Base-by-base conservation (phyloP, 2,797 vertebrate species). In the Salarias fasciatus region DNA sequence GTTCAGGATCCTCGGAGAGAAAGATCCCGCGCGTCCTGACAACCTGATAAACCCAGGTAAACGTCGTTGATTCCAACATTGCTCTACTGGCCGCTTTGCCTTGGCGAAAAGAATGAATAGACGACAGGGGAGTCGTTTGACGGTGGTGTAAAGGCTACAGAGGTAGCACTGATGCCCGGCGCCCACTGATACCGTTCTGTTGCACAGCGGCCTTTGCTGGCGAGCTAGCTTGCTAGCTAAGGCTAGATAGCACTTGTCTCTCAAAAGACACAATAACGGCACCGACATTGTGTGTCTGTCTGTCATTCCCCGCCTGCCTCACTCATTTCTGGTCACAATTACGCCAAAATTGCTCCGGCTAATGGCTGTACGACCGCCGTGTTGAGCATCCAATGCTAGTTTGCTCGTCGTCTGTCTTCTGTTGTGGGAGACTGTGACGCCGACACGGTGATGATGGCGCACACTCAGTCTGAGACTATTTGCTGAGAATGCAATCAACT, bases 1-100 rank as follows among this genome's bases (percentile, higher is more conserved):
- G 92, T 92, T 94, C 92, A 92, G 89, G 93, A 93, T 93, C 89
- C 86, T 92, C 90, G 91, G 92, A 93, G 89, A 92, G 91, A 91
- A 92, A 93, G 90, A 91, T 91, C 91, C 91, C 92, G 93, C 92
- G 92, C 92, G 89, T 87, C 87, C 82, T 92, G 90, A 89, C 90
- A 93, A 91, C 87, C 91, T 87, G 89, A 89, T 83, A 89, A 91
- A 91, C 58, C 73, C 84, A 89, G 93, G 93, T 95, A 94, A 95
- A 92, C 63, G 80, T 75, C 74, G 79, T 81, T 83, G 87, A 85
- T 85, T 85, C 57, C 45, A 63, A 65, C 72, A 63, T 69, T 78
- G 66, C 75, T 83, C 56, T 77, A 60, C 63, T 72, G 47, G 68
- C 53, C 74, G 66, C 56, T 71, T 75, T 72, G 72, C 77, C 79